phyloP scores from a whole-genome alignment of 2,113 vertebrate genomes.

The Cyprinus carpio region DNA sequence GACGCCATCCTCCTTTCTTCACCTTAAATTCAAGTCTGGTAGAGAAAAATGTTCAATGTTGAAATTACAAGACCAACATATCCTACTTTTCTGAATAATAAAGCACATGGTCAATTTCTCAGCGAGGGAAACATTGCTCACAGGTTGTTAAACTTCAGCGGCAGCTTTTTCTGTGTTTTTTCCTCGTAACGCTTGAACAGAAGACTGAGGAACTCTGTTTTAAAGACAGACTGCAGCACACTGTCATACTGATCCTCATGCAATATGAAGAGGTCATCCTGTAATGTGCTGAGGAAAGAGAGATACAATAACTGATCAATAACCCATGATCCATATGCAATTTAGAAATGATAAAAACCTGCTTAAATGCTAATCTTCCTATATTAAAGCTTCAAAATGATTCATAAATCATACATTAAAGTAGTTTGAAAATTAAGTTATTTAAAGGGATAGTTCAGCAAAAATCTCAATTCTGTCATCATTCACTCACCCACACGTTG shows the following conservation, averaged over 20 bases:
- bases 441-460: not conserved
- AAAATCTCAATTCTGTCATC: not conserved
- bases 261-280: slow-evolving; percentile 82
- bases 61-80: not conserved
- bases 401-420: not conserved
- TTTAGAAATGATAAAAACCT: not conserved
- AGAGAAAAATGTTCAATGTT: not conserved
- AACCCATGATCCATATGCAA: not conserved
- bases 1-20: slow-evolving; percentile 83
- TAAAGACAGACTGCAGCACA: slow-evolving; percentile 80
- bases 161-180: slow-evolving; percentile 70
- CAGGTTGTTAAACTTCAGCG: slow-evolving; percentile 82
- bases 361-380: not conserved
- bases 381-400: not conserved
- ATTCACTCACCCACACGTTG: not conserved
- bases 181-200: slow-evolving; percentile 80
- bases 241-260: slow-evolving; percentile 84
- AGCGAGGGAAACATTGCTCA: slow-evolving; percentile 50
- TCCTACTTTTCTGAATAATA: not conserved
- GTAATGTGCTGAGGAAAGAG: slow-evolving; percentile 69
- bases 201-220: slow-evolving; percentile 82
- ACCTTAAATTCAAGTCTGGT: slow-evolving; percentile 84
- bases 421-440: not conserved
- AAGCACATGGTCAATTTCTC: not conserved
- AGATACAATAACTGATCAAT: not conserved